Evolutionary conservation across 1,140 invertebrate genomes (phyloP).

Genomic region (Drosophila bocki): DNA sequence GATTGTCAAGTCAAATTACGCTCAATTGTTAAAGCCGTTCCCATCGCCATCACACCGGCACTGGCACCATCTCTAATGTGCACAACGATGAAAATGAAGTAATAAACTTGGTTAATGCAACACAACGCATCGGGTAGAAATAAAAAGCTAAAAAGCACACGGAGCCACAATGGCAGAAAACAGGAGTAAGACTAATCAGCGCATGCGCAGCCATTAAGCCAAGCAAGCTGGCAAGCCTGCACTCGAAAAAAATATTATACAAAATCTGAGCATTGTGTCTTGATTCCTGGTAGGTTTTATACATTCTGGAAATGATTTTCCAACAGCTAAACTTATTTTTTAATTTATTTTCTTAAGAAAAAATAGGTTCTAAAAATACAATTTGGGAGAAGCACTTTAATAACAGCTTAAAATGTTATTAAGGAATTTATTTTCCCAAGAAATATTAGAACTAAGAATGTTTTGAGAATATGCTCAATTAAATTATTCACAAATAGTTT

Average conservation of each 20-base stretch:
- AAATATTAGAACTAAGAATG: too few species aligned
- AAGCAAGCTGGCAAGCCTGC: conserved; percentile 7
- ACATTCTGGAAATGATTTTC: neutral
- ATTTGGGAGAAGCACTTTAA: too few species aligned
- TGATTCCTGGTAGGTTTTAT: too few species aligned
- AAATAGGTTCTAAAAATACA: neutral
- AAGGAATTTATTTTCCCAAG: too few species aligned
- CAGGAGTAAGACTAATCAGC: conserved; percentile 63
- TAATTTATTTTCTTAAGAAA: too few species aligned
- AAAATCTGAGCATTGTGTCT: neutral
- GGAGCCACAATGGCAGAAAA: conserved; percentile 59
- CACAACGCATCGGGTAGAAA: conserved; percentile 58
- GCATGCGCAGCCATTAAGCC: conserved; percentile 64
- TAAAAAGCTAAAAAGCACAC: conserved; percentile 28
- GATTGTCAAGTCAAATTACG: conserved; percentile 64
- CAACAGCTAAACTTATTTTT: neutral
- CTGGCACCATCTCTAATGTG: conserved; percentile 67
- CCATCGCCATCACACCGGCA: conserved; percentile 31
- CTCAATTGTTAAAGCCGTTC: conserved; percentile 54
- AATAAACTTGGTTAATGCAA: conserved; percentile 74
- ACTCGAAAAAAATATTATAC: neutral
- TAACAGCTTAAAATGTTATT: too few species aligned
- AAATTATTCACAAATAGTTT: too few species aligned
- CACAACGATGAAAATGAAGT: conserved; percentile 66
- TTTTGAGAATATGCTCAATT: too few species aligned